Conservation (phyloP, 1,140 invertebrate species). For the Phocides pigmalion region DNA sequence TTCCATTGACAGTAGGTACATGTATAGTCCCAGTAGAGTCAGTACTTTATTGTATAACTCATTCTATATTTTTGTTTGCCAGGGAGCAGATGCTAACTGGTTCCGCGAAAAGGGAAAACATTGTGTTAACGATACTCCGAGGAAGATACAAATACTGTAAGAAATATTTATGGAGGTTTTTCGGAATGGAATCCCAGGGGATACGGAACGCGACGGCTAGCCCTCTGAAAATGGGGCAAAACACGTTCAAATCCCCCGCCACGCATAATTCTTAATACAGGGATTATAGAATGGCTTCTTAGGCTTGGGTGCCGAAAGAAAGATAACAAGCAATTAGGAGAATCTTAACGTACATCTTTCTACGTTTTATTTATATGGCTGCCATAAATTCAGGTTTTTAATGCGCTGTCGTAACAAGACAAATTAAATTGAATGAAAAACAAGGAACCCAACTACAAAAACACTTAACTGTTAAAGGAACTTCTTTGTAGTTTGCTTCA, state of each 20-base stretch:
- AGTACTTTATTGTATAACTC: too few relatives aligned
- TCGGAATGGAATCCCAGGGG: slow-evolving; percentile 77
- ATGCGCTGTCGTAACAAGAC: too few relatives aligned
- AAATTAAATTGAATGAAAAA: too few relatives aligned
- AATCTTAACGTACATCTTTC: slow-evolving; percentile 32
- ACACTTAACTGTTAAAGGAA: too few relatives aligned
- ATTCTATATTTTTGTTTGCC: slow-evolving; percentile 28
- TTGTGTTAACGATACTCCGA: slow-evolving; percentile 78
- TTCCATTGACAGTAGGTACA: too few relatives aligned
- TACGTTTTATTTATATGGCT: background rate
- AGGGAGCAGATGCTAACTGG: slow-evolving; percentile 63
- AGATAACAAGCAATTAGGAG: slow-evolving; percentile 78
- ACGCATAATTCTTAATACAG: slow-evolving; percentile 81
- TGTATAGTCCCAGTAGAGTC: too few relatives aligned
- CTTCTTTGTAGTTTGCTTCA: too few relatives aligned
- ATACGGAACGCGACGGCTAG: slow-evolving; percentile 55
- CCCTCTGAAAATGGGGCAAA: slow-evolving; percentile 71
- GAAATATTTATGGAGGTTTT: slow-evolving; percentile 84
- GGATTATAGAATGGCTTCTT: slow-evolving; percentile 79
- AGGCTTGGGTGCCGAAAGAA: slow-evolving; percentile 74
- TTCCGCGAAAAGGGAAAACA: slow-evolving; percentile 71
- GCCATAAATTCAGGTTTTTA: too few relatives aligned
- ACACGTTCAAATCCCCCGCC: slow-evolving; percentile 76
- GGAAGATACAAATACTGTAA: slow-evolving; percentile 82
- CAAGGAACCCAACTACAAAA: too few relatives aligned